These are phyloP conservation scores for Haplotaxodon microlepis DNA, from an alignment of 2,113 vertebrate genomes.

Conservation along the genomic window DNA sequence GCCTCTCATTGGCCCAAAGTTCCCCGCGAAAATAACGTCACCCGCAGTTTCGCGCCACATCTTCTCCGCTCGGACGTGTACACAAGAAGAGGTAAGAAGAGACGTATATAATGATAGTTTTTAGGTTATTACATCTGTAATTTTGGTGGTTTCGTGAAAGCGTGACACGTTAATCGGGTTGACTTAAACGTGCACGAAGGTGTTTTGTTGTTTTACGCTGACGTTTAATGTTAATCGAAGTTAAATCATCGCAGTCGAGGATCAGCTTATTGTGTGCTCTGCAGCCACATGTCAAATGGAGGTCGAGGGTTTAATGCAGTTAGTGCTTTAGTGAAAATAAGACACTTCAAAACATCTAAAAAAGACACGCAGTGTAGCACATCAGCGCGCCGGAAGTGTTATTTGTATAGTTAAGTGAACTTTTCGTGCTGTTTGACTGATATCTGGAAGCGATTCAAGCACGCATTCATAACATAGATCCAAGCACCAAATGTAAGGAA, in stretches of 20 bases:
- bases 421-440: not conserved
- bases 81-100: constrained; percentile 31
- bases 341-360: not conserved
- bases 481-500: not conserved
- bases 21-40: constrained; percentile 73
- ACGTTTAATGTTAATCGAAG: not conserved
- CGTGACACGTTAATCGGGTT: fast-evolving
- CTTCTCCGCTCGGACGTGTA: not conserved
- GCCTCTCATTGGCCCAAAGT: constrained; percentile 54
- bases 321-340: not conserved
- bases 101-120: not conserved
- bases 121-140: fast-evolving
- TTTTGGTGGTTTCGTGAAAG: fast-evolving
- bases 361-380: not conserved
- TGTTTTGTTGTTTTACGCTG: not conserved
- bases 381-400: not conserved
- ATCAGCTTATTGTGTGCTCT: constrained; percentile 25
- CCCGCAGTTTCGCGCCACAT: constrained; percentile 68
- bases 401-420: not conserved
- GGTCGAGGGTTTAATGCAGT: not conserved
- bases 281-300: constrained; percentile 49
- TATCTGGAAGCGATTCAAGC: not conserved
- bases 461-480: not conserved
- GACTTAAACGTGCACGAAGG: fast-evolving
- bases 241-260: not conserved